phyloP scores from a whole-genome alignment of 2,797 vertebrate species.

The Toxotes lorentzi region DNA sequence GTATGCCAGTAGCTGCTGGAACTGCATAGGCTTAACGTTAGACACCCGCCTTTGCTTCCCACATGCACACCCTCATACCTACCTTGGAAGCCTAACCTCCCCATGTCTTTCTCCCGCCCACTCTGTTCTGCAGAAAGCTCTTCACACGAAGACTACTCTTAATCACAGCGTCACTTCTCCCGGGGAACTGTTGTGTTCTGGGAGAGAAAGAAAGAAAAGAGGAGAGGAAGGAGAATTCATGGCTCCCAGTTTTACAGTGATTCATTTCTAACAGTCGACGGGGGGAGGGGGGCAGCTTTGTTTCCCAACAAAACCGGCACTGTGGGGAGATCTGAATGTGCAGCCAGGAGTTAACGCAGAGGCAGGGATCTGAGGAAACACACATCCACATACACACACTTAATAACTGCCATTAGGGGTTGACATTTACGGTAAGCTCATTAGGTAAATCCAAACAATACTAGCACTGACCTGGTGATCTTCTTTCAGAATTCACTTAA shows the following conservation, averaged over 20 bases:
- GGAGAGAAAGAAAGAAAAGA: slow-evolving; percentile 28
- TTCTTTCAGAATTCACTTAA: background rate
- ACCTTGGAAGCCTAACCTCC: slow-evolving; percentile 33
- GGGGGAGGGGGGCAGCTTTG: slow-evolving; percentile 47
- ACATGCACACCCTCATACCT: slow-evolving; percentile 36
- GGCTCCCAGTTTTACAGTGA: slow-evolving; percentile 46
- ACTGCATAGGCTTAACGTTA: slow-evolving; percentile 13
- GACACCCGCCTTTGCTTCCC: slow-evolving; percentile 1
- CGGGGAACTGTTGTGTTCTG: slow-evolving; percentile 47
- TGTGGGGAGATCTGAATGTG: slow-evolving; percentile 40
- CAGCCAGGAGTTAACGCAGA: slow-evolving; percentile 22
- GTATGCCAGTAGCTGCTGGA: slow-evolving; percentile 15
- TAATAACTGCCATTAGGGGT: slow-evolving; percentile 1
- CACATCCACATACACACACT: background rate
- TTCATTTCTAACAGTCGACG: slow-evolving; percentile 52
- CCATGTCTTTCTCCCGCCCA: slow-evolving; percentile 34
- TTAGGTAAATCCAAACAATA: background rate
- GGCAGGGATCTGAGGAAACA: background rate
- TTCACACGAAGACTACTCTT: slow-evolving; percentile 59
- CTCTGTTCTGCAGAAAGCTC: slow-evolving; percentile 59
- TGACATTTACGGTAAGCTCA: background rate
- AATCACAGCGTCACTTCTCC: slow-evolving; percentile 66
- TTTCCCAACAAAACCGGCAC: slow-evolving; percentile 53
- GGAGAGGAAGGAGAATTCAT: slow-evolving; percentile 42
- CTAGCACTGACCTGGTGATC: background rate